Evolutionary conservation across 2,888 invertebrate species (phyloP), one percentile per base, ranked within the genome.

Genomic region (Cerceris ruficornis): DNA sequence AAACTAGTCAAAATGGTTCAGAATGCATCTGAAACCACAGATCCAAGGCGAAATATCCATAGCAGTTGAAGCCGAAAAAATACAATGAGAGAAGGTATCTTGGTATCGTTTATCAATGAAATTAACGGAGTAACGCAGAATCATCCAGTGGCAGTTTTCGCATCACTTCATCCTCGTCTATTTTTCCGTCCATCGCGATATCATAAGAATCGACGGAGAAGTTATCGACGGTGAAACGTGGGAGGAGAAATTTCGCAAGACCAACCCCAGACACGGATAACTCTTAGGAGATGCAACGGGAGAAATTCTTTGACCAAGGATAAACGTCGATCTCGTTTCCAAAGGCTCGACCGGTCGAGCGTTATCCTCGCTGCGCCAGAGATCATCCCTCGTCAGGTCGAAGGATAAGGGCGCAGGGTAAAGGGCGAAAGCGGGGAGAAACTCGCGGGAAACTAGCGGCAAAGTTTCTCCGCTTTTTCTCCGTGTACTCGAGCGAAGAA

Each of bases 271-370:
- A 28, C 28, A 28, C 28, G 28, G 28, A 28, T 28, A 28, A 28
- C 28, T 28, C 28, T 28, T 28, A 28, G 28, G 28, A 28, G 28
- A 28, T 4, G 41, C 14, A 67, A 60, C 8, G 28, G 28, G 11
- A 9, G 42, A 43, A 54, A 11, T 28, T n/a, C 58, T 62, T 59
- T 46, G 66, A 69, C 74, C 43, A 41, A n/a, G 69, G 46, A 54
- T 78, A 67, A 69, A 77, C 73, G 65, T 69, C 65, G 60, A 52
- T 41, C 60, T 67, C 52, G 61, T 64, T 62, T 66, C 58, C 59
- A 17, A 68, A 58, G 49, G 65, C 64, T 52, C 8, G 9, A 39
- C 42, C 52, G 5, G 67, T 60, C 15, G 58, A 49, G 17, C 49
- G 14, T 61, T 52, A 43, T 42, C 69, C 39, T 54, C 43, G 52